A percentile compares a stretch with the other conserved stretches of the same genome.
phyloP scores from a whole-genome alignment of 2,888 invertebrate genomes.

The Operophtera brumata region DNA sequence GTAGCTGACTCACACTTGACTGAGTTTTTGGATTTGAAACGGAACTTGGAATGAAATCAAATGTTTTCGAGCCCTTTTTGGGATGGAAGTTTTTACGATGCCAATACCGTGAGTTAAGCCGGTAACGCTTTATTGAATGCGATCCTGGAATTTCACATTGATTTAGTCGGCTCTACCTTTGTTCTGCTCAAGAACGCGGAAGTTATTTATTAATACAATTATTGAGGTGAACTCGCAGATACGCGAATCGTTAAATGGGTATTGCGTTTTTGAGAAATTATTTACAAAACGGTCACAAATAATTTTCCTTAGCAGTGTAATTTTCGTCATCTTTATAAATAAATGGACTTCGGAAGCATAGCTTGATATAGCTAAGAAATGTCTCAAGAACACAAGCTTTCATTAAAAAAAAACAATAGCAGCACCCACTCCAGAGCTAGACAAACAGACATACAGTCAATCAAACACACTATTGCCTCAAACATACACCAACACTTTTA shows the following conservation, averaged over 20 bases:
- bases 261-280: too few species aligned
- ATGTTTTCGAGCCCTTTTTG: conserved; percentile 19
- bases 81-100: conserved; percentile 18
- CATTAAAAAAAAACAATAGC: too few species aligned
- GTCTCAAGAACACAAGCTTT: too few species aligned
- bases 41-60: conserved; percentile 17
- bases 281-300: too few species aligned
- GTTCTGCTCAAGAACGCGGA: conserved; percentile 1
- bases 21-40: neutral
- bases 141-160: conserved; percentile 17
- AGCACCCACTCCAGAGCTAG: too few species aligned
- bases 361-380: too few species aligned
- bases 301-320: too few species aligned
- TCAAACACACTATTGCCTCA: too few species aligned
- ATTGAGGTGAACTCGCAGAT: neutral
- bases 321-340: too few species aligned
- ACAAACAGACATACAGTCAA: too few species aligned
- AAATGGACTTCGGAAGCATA: too few species aligned
- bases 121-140: conserved; percentile 18
- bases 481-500: too few species aligned
- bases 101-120: conserved; percentile 7
- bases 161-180: conserved; percentile 13
- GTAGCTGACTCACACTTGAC: neutral
- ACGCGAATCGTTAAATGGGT: neutral
- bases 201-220: conserved; percentile 6